Evolutionary conservation across 92 coral and sea anemone species (phyloP).

Genomic region (Pocillopora meandrina): DNA sequence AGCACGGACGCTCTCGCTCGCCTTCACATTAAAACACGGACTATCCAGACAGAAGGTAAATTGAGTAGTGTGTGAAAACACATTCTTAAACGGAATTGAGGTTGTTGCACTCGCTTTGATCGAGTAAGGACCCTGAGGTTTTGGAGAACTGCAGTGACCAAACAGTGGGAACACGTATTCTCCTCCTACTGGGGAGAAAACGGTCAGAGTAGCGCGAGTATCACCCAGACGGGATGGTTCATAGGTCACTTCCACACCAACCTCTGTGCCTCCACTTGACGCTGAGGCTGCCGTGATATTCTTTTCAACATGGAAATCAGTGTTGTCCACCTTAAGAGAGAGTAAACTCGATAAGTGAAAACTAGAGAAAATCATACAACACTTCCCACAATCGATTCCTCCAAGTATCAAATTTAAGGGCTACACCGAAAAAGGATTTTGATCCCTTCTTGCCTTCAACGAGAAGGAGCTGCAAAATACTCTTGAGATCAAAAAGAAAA

Average conservation of each 20-base stretch:
- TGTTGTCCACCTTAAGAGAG: slow-evolving; percentile 82
- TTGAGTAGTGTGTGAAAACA: slow-evolving; percentile 90
- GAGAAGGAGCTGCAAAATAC: too few species aligned
- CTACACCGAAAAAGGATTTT: too few species aligned
- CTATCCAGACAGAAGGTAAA: slow-evolving; percentile 90
- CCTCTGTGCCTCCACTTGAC: slow-evolving; percentile 99
- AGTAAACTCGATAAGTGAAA: neutral
- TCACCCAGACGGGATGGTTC: slow-evolving; percentile 97
- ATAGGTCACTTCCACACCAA: slow-evolving; percentile 92
- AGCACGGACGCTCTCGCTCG: slow-evolving; percentile 90
- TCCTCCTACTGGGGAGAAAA: slow-evolving; percentile 82
- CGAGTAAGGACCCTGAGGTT: slow-evolving; percentile 97
- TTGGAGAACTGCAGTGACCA: slow-evolving; percentile 94
- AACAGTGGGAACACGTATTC: slow-evolving; percentile 93
- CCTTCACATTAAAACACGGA: slow-evolving; percentile 91
- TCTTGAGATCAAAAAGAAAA: too few species aligned
- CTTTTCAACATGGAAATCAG: slow-evolving; percentile 95
- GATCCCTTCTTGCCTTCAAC: too few species aligned
- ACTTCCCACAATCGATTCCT: too few species aligned
- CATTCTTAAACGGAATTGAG: slow-evolving; percentile 94
- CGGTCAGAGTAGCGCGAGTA: slow-evolving; percentile 86
- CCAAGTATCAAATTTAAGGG: too few species aligned
- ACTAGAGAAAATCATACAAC: too few species aligned
- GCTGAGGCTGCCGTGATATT: slow-evolving; percentile 99
- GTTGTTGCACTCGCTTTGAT: slow-evolving; percentile 91